Conservation (phyloP, 2,888 invertebrate genomes). For the Scaeva pyrastri region DNA sequence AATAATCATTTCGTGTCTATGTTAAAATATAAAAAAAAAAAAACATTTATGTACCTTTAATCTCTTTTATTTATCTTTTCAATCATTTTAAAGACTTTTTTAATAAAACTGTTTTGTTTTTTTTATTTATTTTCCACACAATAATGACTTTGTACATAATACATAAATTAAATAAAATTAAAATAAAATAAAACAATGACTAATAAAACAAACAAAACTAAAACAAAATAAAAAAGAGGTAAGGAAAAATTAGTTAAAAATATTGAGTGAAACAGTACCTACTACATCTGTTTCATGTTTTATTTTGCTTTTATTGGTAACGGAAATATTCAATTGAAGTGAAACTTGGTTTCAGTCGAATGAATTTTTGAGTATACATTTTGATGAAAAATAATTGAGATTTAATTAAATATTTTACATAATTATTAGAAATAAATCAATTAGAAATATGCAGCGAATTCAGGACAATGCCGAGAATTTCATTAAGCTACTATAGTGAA, state of each 20-base stretch:
- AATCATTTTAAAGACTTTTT: constrained; percentile 49
- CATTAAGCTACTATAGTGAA: neutral
- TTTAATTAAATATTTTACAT: neutral
- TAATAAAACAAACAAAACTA: neutral
- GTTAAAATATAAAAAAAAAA: neutral
- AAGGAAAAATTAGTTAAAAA: neutral
- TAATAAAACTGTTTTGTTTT: constrained; percentile 25
- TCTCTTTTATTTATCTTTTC: constrained; percentile 65
- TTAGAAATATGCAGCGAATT: neutral
- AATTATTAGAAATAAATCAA: neutral
- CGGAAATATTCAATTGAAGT: neutral
- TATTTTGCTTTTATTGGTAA: neutral
- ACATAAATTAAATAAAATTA: constrained; percentile 35
- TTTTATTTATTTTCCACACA: constrained; percentile 55
- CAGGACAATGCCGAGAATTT: neutral
- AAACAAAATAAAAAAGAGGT: neutral
- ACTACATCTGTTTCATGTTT: constrained; percentile 18
- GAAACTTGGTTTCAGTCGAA: constrained; percentile 38
- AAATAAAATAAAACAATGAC: constrained; percentile 31
- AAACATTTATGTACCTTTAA: constrained; percentile 15
- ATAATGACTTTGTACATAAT: constrained; percentile 39
- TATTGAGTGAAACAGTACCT: neutral
- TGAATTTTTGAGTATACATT: constrained; percentile 31
- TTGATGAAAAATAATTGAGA: neutral
- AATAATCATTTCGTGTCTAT: no score